Base-by-base conservation (phyloP, 2,797 vertebrate species). In the Rhyacichthys aspro region DNA sequence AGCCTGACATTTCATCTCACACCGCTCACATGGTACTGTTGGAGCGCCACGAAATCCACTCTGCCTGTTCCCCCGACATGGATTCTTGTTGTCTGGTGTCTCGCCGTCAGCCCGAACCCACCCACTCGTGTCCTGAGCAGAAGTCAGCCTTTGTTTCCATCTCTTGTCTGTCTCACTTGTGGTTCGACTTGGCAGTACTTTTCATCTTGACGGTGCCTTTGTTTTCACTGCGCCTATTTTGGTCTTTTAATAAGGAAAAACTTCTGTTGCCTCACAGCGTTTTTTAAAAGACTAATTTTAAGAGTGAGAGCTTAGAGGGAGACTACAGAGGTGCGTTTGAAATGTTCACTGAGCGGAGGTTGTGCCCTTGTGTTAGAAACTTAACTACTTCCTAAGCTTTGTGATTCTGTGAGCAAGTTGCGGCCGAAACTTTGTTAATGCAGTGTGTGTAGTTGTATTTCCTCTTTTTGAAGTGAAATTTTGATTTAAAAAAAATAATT, bases 1-100 rank as follows among this genome's bases (percentile, higher is more conserved):
- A 87, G 88, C 57, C 81, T 90, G 90, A 89, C 89, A 88, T 90
- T 91, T 87, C 70, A 71, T 84, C 64, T 76, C 69, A 76, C 85
- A 77, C 85, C 74, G 83, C 77, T 86, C 36, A 12, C 55, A 72
- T 72, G 72, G 78, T 74, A 65, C 84, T 56, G 80, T 28, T 83
- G 78, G 73, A 70, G 70, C 45, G 85, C 81, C 63, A 85, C 67
- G 84, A 88, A 90, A 88, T 76, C 74, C 70, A 86, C 57, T 79
- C 78, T 72, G 77, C 59, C 63, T 65, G 66, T 77, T 86, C 78
- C 74, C 86, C 87, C 76, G 80, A 88, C 81, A 74, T 47, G 58
- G 82, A 87, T 86, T 84, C 65, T 73, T 76, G 68, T 73, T 68
- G 82, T 81, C 84, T 83, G 79, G 66, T 84, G 85, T 86, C 86